Percentiles rank a stretch among this genome's conserved stretches.
Evolutionary conservation across 1,140 invertebrate genomes (phyloP).

Genomic region (Tetramorium simillimum): DNA sequence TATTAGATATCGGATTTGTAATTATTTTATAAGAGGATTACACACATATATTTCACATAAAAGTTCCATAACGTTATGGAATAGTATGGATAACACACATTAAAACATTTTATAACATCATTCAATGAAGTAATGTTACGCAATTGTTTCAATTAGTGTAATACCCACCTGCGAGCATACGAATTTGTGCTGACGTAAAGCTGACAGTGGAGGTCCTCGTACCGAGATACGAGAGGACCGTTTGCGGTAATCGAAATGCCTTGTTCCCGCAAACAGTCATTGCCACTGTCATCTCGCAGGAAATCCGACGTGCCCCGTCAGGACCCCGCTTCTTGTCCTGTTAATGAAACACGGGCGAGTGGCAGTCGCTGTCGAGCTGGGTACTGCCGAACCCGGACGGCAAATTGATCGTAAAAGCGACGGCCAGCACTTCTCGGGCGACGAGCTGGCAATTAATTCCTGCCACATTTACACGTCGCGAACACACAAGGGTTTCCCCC

Average conservation of each 20-base stretch:
- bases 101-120: neutral
- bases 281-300: constrained; percentile 68
- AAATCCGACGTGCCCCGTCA: constrained; percentile 68
- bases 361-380: constrained; percentile 50
- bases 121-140: neutral
- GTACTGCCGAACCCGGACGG: constrained; percentile 34
- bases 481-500: constrained; percentile 29
- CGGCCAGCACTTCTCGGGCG: constrained; percentile 26
- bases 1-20: neutral
- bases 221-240: constrained; percentile 44
- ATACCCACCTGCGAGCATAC: neutral
- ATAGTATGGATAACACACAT: neutral
- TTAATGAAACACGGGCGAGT: constrained; percentile 78
- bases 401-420: constrained; percentile 67
- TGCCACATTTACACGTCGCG: constrained; percentile 6
- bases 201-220: constrained; percentile 45
- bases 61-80: neutral
- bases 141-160: neutral
- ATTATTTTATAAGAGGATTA: neutral
- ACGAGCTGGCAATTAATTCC: constrained; percentile 54
- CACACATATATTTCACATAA: neutral
- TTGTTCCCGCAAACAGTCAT: constrained; percentile 74
- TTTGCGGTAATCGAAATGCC: constrained; percentile 79
- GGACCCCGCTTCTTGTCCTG: constrained; percentile 63
- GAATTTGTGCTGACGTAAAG: constrained; percentile 52